Evolutionary conservation across 2,797 vertebrate genomes (phyloP).

Genomic region (Anguilla obscura): DNA sequence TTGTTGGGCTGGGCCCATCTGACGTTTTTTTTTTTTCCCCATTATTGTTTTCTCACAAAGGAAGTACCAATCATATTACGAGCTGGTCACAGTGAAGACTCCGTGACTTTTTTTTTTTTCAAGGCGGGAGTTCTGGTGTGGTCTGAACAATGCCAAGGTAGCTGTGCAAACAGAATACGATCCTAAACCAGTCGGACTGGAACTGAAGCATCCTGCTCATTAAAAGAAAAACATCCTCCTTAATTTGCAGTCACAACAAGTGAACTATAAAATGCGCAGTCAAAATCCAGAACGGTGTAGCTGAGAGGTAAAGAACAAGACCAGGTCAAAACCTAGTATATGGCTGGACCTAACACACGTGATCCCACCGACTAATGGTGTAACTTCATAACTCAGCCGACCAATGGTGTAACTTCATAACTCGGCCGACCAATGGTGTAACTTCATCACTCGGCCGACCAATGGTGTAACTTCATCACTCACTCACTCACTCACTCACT

Average conservation of each 20-base stretch:
- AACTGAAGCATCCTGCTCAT: conserved; percentile 6
- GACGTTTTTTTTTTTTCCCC: neutral
- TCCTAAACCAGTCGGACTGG: conserved; percentile 41
- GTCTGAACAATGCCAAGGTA: conserved; percentile 52
- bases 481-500: too few relatives aligned
- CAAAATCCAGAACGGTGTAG: too few relatives aligned
- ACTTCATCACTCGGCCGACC: too few relatives aligned
- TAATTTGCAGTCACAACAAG: neutral
- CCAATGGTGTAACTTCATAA: too few relatives aligned
- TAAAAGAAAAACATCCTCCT: neutral
- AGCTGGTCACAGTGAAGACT: conserved; percentile 10
- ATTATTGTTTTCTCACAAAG: conserved; percentile 39
- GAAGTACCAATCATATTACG: conserved; percentile 1
- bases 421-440: too few relatives aligned
- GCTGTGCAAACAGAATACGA: conserved; percentile 45
- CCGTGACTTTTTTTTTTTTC: neutral
- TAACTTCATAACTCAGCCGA: too few relatives aligned
- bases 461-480: too few relatives aligned
- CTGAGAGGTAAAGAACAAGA: too few relatives aligned
- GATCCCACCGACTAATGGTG: too few relatives aligned
- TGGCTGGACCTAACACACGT: too few relatives aligned
- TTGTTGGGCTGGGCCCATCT: neutral
- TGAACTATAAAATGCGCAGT: too few relatives aligned
- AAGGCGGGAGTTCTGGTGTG: neutral
- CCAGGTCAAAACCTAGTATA: too few relatives aligned